A percentile compares a stretch with the other conserved stretches of the same genome.
These are phyloP conservation scores for Nasonia vitripennis DNA, from an alignment of 1,140 invertebrate species.

Conservation along the genomic window DNA sequence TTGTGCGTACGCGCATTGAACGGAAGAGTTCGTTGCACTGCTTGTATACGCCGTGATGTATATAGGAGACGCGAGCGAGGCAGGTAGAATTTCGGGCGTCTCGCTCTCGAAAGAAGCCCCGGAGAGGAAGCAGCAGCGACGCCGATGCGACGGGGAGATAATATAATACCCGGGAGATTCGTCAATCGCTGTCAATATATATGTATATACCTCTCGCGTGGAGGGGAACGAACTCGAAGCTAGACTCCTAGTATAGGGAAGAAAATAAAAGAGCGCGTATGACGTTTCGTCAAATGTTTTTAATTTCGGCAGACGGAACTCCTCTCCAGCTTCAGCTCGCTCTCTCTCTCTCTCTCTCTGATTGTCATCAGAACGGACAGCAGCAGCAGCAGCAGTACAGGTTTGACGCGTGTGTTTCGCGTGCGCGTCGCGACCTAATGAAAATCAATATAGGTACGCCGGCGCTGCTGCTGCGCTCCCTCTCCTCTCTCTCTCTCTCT, in stretches of 20 bases:
- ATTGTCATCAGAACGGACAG: not conserved
- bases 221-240: not conserved
- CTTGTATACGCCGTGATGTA: too few relatives aligned
- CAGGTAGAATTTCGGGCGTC: not conserved
- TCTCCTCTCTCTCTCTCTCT: constrained; percentile 9
- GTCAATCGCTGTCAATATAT: not conserved
- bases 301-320: not conserved
- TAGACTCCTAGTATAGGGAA: too few relatives aligned
- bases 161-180: not conserved
- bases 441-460: not conserved
- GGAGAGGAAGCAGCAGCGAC: not conserved
- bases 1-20: not conserved
- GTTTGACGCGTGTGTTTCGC: not conserved
- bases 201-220: too few relatives aligned
- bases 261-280: not conserved
- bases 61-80: too few relatives aligned
- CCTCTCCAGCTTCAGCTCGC: too few relatives aligned
- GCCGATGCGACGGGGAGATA: not conserved
- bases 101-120: not conserved
- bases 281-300: not conserved
- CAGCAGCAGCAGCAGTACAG: not conserved
- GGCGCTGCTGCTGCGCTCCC: not conserved
- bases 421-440: not conserved
- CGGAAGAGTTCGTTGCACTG: not conserved
- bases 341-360: not conserved